Evolutionary conservation across 2,113 vertebrate species (phyloP), one percentile per base, ranked within the genome.

Genomic region (Gambusia affinis): DNA sequence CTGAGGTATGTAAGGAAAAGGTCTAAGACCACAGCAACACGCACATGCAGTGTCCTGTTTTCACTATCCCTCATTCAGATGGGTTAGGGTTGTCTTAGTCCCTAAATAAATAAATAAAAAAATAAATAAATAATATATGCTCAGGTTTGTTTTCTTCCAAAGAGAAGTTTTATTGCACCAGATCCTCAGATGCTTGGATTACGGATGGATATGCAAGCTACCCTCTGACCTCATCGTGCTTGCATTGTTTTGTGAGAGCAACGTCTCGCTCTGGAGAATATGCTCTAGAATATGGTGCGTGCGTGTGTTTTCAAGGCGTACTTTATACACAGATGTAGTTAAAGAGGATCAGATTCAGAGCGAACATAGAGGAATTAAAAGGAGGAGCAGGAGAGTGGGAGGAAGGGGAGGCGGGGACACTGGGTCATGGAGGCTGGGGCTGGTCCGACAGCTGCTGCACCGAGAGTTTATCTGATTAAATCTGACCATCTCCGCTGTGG

Each of bases 401-500:
- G 69, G 29, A 42, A 65, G 65, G 35, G 19, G n/a, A 31, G 60
- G 35, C 1, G 22, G 35, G 22, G 79, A 27, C 85, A 72, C 66
- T 66, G 67, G 81, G 78, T 80, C 83, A 83, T 60, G 79, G 79
- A 82, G 64, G 79, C 70, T 0, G 54, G 51, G 79, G 75, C 81
- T 79, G 82, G 82, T 73, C 72, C 80, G 82, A 89, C 91, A 92
- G 92, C 89, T 93, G 91, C 85, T 92, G 85, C 76, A 91, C 72
- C 10, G 51, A 86, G 80, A 90, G 82, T 90, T 93, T 89, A 93
- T 94, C 90, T 92, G 92, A 92, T 91, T 91, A 90, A 93, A 93
- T 88, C 72, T 87, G 83, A 85, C 87, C 85, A 88, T 90, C 81
- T 89, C 85, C 54, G 29, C 68, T 81, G 77, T 73, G 64, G 62